These are phyloP conservation scores for Phodopus roborovskii DNA, from an alignment of 2,113 vertebrate species.

Conservation along the genomic window DNA sequence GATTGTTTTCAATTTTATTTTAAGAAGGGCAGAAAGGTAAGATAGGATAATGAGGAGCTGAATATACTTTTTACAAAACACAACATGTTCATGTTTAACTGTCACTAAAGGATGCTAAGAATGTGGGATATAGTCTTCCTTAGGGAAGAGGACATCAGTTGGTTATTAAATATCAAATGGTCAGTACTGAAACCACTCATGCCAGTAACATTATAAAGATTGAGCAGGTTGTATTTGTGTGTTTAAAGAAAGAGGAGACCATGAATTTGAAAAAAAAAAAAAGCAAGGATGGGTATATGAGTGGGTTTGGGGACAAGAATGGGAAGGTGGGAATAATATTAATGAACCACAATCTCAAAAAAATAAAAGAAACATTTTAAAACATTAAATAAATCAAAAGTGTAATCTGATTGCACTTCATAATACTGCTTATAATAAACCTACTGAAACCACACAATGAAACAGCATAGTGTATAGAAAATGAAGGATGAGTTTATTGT, in stretches of 20 bases:
- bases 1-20: background rate
- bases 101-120: background rate
- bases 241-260: background rate
- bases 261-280: background rate
- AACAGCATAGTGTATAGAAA: background rate
- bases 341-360: background rate
- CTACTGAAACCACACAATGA: background rate
- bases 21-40: too few species aligned
- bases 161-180: background rate
- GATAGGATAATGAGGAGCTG: too few species aligned
- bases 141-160: background rate
- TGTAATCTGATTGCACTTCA: background rate
- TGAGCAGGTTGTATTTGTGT: rapidly evolving
- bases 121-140: background rate
- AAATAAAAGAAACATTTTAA: background rate
- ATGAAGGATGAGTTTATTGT: background rate
- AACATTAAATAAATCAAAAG: background rate
- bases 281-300: background rate
- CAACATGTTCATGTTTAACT: background rate
- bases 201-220: background rate
- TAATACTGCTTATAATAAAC: background rate
- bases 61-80: background rate
- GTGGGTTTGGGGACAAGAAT: background rate
- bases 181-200: background rate
- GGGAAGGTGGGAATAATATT: background rate